Evolutionary conservation across 2,797 vertebrate species (phyloP).

Genomic region (Nasua narica): DNA sequence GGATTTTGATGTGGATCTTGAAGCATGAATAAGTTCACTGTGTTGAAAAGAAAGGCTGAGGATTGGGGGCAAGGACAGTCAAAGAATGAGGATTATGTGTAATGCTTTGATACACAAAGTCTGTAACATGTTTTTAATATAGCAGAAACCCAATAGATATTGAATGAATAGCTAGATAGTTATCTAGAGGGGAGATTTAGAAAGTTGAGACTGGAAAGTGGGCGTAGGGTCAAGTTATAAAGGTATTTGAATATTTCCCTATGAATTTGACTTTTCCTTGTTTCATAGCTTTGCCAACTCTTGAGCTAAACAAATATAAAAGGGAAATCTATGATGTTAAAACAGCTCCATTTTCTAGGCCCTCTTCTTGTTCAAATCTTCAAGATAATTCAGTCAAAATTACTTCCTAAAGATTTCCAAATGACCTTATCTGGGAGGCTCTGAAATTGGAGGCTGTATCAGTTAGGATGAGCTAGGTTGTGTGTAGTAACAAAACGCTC

Average conservation of each 20-base stretch:
- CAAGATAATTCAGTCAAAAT: neutral
- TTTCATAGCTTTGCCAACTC: neutral
- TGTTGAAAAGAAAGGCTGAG: neutral
- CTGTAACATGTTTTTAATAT: neutral
- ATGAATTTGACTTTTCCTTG: neutral
- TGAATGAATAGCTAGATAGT: neutral
- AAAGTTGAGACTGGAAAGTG: neutral
- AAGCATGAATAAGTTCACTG: neutral
- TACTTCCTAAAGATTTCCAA: neutral
- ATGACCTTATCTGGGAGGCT: neutral
- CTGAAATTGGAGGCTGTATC: neutral
- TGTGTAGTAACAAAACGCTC: neutral
- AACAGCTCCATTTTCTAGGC: neutral
- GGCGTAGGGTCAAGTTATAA: neutral
- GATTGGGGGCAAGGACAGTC: neutral
- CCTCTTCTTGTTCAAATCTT: neutral
- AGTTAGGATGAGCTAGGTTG: neutral
- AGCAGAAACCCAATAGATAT: neutral
- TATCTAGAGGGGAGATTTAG: neutral
- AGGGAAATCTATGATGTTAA: neutral
- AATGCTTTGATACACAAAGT: neutral
- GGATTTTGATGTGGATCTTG: neutral
- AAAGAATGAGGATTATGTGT: neutral
- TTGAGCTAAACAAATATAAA: neutral
- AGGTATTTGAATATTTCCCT: neutral